These are phyloP conservation scores for Drosophila seguyi DNA, from an alignment of 1,140 invertebrate genomes.

Conservation along the genomic window DNA sequence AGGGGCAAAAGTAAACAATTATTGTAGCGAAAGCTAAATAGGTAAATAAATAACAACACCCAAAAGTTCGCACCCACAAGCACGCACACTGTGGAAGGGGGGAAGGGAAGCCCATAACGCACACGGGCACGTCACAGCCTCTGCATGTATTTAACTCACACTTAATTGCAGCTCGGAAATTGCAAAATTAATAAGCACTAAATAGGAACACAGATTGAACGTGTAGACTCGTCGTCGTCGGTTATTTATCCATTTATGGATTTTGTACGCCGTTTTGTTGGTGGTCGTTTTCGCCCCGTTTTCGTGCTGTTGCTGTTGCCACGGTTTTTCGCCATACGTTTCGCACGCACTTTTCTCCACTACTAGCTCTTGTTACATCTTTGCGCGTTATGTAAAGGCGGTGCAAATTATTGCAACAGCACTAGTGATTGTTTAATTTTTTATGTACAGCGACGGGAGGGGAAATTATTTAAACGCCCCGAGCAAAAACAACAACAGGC, in stretches of 20 bases:
- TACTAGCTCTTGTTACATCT: constrained; percentile 14
- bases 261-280: constrained; percentile 29
- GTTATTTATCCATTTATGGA: constrained; percentile 42
- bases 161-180: constrained; percentile 61
- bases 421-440: constrained; percentile 41
- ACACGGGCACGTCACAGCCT: constrained; percentile 16
- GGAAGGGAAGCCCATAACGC: constrained; percentile 1
- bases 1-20: constrained; percentile 22
- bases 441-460: constrained; percentile 32
- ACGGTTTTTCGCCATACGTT: constrained; percentile 56
- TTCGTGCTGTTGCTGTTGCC: constrained; percentile 1
- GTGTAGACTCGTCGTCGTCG: constrained; percentile 3
- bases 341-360: constrained; percentile 10
- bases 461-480: constrained; percentile 42
- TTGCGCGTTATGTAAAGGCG: constrained; percentile 24
- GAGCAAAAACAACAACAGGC: constrained; percentile 61
- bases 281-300: constrained; percentile 17
- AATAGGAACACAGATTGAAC: constrained; percentile 71
- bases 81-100: background rate
- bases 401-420: constrained; percentile 67
- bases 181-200: constrained; percentile 48
- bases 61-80: constrained; percentile 36
- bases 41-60: constrained; percentile 53
- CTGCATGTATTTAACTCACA: constrained; percentile 28
- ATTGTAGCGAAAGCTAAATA: constrained; percentile 48